Evolutionary conservation across 2,797 vertebrate genomes (phyloP).

Genomic region (Anabas testudineus): DNA sequence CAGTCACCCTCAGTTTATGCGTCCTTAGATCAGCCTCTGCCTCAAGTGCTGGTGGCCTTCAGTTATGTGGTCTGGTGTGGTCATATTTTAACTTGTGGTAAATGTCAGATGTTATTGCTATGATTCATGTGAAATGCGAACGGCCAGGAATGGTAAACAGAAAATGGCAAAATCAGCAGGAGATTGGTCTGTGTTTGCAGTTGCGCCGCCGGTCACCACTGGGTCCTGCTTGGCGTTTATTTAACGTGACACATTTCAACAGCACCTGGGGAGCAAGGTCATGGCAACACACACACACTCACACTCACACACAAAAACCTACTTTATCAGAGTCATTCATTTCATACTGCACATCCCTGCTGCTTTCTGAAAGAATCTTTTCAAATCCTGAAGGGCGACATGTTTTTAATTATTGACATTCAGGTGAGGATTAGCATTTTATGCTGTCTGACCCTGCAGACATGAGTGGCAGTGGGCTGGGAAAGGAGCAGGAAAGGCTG

Average conservation of each 20-base stretch:
- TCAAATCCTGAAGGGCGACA: conserved; percentile 52
- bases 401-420: conserved; percentile 76
- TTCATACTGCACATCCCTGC: conserved; percentile 37
- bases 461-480: conserved; percentile 61
- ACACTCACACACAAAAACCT: conserved; percentile 7
- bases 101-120: conserved; percentile 67
- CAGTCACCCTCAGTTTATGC: conserved; percentile 41
- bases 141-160: conserved; percentile 58
- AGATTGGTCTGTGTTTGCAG: conserved; percentile 62
- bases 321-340: conserved; percentile 27
- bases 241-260: conserved; percentile 70
- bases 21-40: conserved; percentile 51
- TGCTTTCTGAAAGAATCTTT: conserved; percentile 51
- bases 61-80: conserved; percentile 53
- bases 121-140: conserved; percentile 66
- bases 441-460: conserved; percentile 64
- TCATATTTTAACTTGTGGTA: conserved; percentile 71
- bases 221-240: conserved; percentile 63
- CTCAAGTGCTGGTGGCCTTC: conserved; percentile 36
- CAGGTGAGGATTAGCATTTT: conserved; percentile 72
- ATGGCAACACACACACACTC: conserved; percentile 41
- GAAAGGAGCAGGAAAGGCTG: conserved; percentile 69
- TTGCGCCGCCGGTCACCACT: conserved; percentile 62
- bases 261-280: conserved; percentile 73
- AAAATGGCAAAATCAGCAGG: conserved; percentile 72